Percentiles rank a stretch among this genome's conserved stretches.
phyloP scores from a whole-genome alignment of 2,113 vertebrate species.

The Carollia perspicillata region DNA sequence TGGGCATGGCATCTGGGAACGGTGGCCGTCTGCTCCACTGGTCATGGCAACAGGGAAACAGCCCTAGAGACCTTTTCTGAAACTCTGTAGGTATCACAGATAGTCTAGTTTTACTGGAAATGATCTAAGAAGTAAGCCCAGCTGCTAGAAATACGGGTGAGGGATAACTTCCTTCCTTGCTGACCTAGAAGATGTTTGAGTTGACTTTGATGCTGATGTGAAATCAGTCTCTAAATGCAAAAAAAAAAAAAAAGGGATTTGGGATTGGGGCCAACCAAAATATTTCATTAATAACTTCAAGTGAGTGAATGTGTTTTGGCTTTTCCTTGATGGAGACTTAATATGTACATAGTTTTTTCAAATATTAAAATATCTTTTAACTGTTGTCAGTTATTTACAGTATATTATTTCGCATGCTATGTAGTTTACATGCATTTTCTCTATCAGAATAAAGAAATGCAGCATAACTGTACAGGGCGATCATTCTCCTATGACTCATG shows the following conservation, averaged over 20 bases:
- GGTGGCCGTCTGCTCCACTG: not conserved
- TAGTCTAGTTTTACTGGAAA: not conserved
- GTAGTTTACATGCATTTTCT: constrained; percentile 11
- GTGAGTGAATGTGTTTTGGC: not conserved
- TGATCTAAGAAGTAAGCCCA: not conserved
- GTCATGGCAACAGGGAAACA: not conserved
- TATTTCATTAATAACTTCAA: constrained; percentile 6
- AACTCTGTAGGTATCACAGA: not conserved
- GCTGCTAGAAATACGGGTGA: not conserved
- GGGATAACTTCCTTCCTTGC: not conserved
- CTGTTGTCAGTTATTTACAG: not conserved
- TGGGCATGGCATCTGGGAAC: not conserved
- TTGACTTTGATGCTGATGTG: not conserved
- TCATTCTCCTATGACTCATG: not conserved
- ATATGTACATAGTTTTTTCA: constrained; percentile 60
- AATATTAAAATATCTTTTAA: constrained; percentile 45
- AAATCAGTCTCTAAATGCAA: not conserved
- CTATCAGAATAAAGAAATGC: constrained; percentile 55
- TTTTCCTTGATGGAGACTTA: constrained; percentile 21
- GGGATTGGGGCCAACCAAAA: not conserved
- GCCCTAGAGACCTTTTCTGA: not conserved
- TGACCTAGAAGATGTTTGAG: not conserved
- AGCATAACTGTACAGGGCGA: not conserved
- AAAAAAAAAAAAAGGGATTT: not conserved
- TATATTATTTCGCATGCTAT: constrained; percentile 3